phyloP scores from a whole-genome alignment of 2,113 vertebrate genomes.

The Centropus unirufus region DNA sequence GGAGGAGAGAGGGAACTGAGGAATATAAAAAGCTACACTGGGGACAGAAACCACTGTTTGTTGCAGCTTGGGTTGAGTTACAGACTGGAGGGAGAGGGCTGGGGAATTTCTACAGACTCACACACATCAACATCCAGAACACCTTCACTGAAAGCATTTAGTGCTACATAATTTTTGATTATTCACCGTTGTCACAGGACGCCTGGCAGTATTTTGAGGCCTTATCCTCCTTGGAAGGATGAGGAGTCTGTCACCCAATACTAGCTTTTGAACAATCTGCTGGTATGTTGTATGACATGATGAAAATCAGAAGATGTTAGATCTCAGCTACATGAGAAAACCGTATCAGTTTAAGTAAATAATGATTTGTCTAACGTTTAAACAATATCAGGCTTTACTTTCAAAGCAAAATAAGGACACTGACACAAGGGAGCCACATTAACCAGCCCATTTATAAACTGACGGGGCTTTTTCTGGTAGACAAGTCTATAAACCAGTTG shows the following conservation, averaged over 20 bases:
- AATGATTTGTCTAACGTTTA: not conserved
- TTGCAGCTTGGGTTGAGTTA: not conserved
- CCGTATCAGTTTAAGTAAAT: not conserved
- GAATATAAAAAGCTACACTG: not conserved
- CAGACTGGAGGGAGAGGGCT: not conserved
- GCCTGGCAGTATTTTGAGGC: not conserved
- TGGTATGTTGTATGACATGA: not conserved
- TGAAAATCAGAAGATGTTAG: not conserved
- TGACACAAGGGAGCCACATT: not conserved
- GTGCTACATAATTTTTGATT: not conserved
- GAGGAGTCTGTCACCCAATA: not conserved
- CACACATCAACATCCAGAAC: not conserved
- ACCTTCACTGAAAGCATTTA: not conserved
- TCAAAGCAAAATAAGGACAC: conserved; percentile 39
- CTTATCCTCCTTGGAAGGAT: not conserved
- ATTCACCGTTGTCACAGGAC: not conserved
- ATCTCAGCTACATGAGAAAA: not conserved
- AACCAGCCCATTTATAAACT: not conserved
- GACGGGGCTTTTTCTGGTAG: not conserved
- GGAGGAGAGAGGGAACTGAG: not conserved
- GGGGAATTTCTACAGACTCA: not conserved
- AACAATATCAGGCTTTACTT: not conserved
- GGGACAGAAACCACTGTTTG: not conserved
- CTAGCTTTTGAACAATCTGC: not conserved
- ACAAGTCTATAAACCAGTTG: not conserved